phyloP scores from a whole-genome alignment of 2,888 invertebrate species.

The Napeogenes inachia region DNA sequence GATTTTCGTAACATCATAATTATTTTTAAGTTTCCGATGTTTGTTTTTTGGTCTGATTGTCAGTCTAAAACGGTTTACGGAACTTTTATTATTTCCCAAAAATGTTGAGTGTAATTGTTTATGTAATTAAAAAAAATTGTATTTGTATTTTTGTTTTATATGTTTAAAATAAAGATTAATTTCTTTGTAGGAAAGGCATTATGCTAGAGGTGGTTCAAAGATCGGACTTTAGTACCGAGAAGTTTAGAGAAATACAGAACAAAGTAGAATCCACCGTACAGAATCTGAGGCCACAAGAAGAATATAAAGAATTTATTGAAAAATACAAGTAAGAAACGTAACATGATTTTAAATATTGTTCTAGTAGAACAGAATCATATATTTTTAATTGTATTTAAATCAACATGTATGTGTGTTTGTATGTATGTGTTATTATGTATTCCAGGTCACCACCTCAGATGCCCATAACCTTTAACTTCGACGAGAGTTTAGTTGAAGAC shows the following conservation, averaged over 20 bases:
- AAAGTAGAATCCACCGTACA: constrained; percentile 86
- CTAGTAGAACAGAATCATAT: too few species aligned
- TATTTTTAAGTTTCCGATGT: too few species aligned
- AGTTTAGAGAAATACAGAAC: constrained; percentile 87
- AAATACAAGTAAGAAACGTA: constrained; percentile 85
- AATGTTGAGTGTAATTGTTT: too few species aligned
- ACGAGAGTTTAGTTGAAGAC: constrained; percentile 91
- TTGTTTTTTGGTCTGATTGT: too few species aligned
- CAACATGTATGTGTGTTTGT: too few species aligned
- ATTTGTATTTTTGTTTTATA: too few species aligned
- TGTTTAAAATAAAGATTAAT: background rate
- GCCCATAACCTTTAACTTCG: constrained; percentile 89
- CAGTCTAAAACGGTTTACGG: too few species aligned
- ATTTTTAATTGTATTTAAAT: too few species aligned
- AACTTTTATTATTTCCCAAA: too few species aligned
- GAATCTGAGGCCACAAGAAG: constrained; percentile 87
- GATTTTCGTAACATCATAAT: too few species aligned
- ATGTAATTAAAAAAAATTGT: too few species aligned
- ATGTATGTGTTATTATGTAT: too few species aligned
- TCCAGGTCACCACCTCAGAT: constrained; percentile 87
- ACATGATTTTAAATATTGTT: background rate
- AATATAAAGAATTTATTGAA: constrained; percentile 92
- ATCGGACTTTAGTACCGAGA: constrained; percentile 87
- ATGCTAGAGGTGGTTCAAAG: constrained; percentile 87
- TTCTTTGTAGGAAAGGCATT: constrained; percentile 81